phyloP scores from a whole-genome alignment of 2,113 vertebrate species.

The Dromiciops gliroides region DNA sequence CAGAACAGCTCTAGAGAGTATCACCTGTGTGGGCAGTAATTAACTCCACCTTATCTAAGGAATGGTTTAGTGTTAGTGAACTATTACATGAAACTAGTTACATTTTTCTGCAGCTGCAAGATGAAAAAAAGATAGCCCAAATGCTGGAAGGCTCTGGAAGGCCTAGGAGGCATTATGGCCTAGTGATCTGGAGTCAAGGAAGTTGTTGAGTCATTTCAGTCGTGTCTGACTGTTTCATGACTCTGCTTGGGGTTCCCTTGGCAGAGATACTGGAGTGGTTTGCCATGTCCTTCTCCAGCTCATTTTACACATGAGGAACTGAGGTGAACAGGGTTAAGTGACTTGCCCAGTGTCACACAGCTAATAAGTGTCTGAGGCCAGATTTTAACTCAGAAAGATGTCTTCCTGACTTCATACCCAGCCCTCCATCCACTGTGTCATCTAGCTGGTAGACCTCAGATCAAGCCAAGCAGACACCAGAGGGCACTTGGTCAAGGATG shows the following conservation, averaged over 20 bases:
- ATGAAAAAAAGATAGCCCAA: not conserved
- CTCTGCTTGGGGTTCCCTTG: too few species aligned
- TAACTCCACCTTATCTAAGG: not conserved
- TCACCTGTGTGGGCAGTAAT: not conserved
- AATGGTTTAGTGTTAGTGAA: not conserved
- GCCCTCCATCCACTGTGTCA: not conserved
- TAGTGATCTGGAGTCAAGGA: not conserved
- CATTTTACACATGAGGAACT: not conserved
- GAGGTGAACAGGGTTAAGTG: not conserved
- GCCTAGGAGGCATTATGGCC: not conserved
- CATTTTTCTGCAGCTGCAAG: not conserved
- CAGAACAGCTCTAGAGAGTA: not conserved
- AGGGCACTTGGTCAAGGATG: not conserved
- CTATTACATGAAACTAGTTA: not conserved
- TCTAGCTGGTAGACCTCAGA: not conserved
- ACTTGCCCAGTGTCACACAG: not conserved
- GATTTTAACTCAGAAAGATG: too few species aligned
- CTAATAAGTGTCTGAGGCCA: not conserved
- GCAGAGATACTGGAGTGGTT: too few species aligned
- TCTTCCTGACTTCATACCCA: not conserved
- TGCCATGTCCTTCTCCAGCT: too few species aligned
- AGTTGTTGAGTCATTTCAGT: too few species aligned
- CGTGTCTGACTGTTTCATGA: too few species aligned
- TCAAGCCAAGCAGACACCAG: not conserved
- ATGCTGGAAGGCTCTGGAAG: not conserved